Evolutionary conservation across 2,113 vertebrate species (phyloP).

Genomic region (Equus przewalskii): DNA sequence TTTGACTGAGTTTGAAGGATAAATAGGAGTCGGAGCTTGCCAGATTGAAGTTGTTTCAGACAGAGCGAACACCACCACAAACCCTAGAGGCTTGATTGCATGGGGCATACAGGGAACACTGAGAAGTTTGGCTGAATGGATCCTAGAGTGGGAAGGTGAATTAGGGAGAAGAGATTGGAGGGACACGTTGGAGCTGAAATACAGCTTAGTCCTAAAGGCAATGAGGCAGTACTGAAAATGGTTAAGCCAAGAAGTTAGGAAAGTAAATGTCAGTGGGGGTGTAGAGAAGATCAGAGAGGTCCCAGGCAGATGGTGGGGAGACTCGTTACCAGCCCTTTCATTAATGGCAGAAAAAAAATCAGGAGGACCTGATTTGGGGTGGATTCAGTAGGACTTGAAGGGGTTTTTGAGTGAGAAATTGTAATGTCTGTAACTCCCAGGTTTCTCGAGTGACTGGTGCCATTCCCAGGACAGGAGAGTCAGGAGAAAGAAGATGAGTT

Average conservation of each 20-base stretch:
- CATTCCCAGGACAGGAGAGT: background rate
- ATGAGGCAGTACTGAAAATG: background rate
- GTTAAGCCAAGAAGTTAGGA: background rate
- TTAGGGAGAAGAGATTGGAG: background rate
- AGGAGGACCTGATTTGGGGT: background rate
- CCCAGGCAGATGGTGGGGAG: background rate
- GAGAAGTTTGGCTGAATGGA: background rate
- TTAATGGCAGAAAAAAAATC: background rate
- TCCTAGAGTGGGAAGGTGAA: background rate
- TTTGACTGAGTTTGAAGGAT: background rate
- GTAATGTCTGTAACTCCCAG: background rate
- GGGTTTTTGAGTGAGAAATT: background rate
- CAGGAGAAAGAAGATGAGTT: background rate
- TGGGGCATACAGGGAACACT: background rate
- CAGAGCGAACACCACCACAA: background rate
- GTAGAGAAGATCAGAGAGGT: background rate
- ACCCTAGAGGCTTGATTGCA: background rate
- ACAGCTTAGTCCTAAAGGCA: background rate
- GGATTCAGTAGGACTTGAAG: background rate
- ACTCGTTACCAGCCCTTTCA: background rate
- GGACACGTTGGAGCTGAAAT: background rate
- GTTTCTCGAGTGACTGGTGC: background rate
- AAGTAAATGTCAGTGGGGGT: background rate
- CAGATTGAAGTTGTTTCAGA: background rate
- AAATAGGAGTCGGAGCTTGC: background rate